These are phyloP conservation scores for Malurus cyaneus DNA, from an alignment of 2,113 vertebrate genomes.

Conservation along the genomic window DNA sequence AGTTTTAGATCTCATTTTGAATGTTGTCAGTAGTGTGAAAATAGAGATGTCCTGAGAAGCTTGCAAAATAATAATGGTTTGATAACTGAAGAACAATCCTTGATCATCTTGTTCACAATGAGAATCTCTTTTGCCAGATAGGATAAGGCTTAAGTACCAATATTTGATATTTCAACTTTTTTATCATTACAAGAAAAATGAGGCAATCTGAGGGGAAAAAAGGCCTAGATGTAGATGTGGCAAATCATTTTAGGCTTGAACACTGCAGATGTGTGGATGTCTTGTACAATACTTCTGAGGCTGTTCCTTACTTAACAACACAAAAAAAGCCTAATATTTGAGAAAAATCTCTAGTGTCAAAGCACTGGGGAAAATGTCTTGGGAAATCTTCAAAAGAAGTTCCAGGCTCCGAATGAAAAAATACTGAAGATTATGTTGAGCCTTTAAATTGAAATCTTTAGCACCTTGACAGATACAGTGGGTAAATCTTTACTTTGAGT, in stretches of 20 bases:
- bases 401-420: neutral
- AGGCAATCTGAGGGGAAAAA: accelerated
- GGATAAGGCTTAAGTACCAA: neutral
- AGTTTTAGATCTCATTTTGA: neutral
- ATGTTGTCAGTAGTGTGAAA: neutral
- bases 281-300: neutral
- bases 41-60: neutral
- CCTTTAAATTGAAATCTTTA: neutral
- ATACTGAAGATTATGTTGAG: neutral
- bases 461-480: neutral
- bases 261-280: neutral
- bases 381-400: neutral
- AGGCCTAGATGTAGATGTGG: neutral
- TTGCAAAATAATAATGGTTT: neutral
- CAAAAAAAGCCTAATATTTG: neutral
- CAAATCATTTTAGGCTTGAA: neutral
- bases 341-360: neutral
- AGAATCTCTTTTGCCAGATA: neutral
- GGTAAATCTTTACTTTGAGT: neutral
- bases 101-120: neutral
- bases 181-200: neutral
- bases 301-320: neutral
- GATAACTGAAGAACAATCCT: neutral
- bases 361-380: neutral
- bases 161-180: neutral